Base-by-base conservation (phyloP, 2,797 vertebrate genomes). In the Enteromius thamalakanensis region DNA sequence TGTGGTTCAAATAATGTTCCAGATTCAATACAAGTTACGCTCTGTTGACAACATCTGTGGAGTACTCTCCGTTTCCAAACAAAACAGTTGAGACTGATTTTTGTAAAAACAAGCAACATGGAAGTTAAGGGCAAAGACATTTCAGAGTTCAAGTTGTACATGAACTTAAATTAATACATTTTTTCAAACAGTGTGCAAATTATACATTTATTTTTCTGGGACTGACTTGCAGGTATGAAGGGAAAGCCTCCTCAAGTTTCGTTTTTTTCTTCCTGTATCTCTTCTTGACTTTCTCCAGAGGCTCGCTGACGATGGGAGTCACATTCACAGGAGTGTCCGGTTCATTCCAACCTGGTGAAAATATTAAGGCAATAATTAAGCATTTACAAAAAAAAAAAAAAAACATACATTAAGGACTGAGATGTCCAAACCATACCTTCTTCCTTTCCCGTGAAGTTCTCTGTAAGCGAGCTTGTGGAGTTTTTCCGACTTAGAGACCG, bases 211-310 rank as follows among this genome's bases (percentile, higher is more conserved):
- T 53, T 23, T 40, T 9, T 6, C 12, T 34, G 14, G 21, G 8
- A 78, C 53, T 88, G 92, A 99, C 98, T 96, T 99, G 98, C 37
- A 99, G 92, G 81, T 99, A 99, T 0, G 95, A 96, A 34, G 98
- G 98, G 82, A 99, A 99, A 0, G 92, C 95, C 89, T 99, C 98
- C 88, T 99, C 98, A 3, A 99, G 94, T 85, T 98, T 97, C 0
- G 97, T 99, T 91, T 98, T 99, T 94, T 98, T 97, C 92, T 98
- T 99, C 37, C 97, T 94, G 91, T 99, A 99, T 84, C 97, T 96
- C 87, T 98, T 98, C 90, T 97, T 99, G 34, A 95, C 96, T 90
- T 98, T 99, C 84, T 98, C 97, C n/a, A 93, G 92, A 76, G 92
- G 95, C 40, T 96, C 96, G 9, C 91, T 93, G 45, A 94, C 89